Evolutionary conservation across 2,888 invertebrate genomes (phyloP).

Genomic region (Sarcophaga rosellei): DNA sequence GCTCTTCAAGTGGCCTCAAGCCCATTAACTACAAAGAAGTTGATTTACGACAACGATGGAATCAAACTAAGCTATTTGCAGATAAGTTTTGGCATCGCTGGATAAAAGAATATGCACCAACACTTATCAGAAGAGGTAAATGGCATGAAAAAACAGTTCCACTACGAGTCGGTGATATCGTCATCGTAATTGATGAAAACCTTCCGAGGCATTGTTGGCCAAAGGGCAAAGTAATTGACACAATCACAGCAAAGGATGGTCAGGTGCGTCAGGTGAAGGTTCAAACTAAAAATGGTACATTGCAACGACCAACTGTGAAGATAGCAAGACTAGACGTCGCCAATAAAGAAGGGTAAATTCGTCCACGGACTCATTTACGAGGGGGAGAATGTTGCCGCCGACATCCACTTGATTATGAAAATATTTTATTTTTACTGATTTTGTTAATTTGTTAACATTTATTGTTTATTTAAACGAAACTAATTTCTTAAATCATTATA

Average conservation of each 20-base stretch:
- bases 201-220: conserved; percentile 59
- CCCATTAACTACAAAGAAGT: conserved; percentile 24
- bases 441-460: too few relatives aligned
- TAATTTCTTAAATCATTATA: too few relatives aligned
- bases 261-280: conserved; percentile 40
- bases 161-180: conserved; percentile 54
- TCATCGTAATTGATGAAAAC: conserved; percentile 56
- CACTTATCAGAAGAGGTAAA: conserved; percentile 53
- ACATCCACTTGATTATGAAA: background rate
- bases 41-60: conserved; percentile 63
- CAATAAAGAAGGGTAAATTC: too few relatives aligned
- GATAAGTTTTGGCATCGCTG: conserved; percentile 63
- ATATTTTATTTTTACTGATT: too few relatives aligned
- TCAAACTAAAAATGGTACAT: conserved; percentile 17
- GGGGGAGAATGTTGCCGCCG: conserved; percentile 43
- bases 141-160: conserved; percentile 54
- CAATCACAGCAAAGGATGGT: conserved; percentile 36
- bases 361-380: conserved; percentile 25
- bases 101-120: conserved; percentile 57
- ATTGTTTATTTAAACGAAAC: too few relatives aligned
- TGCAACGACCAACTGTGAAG: conserved; percentile 27
- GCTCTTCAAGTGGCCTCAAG: conserved; percentile 38
- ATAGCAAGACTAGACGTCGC: too few relatives aligned
- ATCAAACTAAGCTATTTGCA: conserved; percentile 54
- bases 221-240: conserved; percentile 44